These are phyloP conservation scores for Esox masquinongy DNA, from an alignment of 2,797 vertebrate species.

Conservation along the genomic window DNA sequence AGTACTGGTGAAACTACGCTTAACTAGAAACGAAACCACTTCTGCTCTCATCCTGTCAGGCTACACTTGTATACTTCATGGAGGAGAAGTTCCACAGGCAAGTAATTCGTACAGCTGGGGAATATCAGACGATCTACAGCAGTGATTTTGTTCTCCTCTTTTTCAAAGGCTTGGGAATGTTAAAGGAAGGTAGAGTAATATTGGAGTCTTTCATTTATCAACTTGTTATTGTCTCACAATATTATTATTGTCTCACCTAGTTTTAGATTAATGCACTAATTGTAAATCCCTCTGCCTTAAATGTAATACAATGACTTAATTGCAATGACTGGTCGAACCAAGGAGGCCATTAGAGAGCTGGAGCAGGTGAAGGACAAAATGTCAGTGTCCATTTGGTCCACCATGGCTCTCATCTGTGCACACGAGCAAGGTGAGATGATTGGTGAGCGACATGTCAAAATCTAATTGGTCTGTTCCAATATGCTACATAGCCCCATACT, in stretches of 20 bases:
- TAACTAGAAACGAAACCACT: neutral
- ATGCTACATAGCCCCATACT: no score
- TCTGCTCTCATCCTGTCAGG: constrained; percentile 26
- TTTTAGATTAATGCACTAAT: neutral
- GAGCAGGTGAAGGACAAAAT: constrained; percentile 59
- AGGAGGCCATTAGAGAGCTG: constrained; percentile 68
- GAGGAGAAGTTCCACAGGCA: constrained; percentile 64
- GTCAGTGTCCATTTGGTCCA: constrained; percentile 60
- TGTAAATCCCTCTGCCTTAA: no score
- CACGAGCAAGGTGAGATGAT: constrained; percentile 57
- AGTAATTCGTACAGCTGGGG: constrained; percentile 42
- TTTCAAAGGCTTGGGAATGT: constrained; percentile 54
- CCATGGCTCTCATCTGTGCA: constrained; percentile 69
- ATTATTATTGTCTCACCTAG: neutral
- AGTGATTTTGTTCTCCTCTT: constrained; percentile 56
- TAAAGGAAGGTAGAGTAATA: constrained; percentile 57
- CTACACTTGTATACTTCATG: constrained; percentile 50
- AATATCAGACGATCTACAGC: constrained; percentile 48
- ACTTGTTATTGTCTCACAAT: no score
- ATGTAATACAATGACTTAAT: no score
- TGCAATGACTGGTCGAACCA: constrained; percentile 55
- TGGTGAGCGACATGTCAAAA: constrained; percentile 42
- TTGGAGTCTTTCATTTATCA: neutral
- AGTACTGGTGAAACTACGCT: neutral
- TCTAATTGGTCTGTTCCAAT: neutral